A percentile compares a stretch with the other conserved stretches of the same genome.
phyloP scores from a whole-genome alignment of 2,113 vertebrate species.

The Scomber scombrus region DNA sequence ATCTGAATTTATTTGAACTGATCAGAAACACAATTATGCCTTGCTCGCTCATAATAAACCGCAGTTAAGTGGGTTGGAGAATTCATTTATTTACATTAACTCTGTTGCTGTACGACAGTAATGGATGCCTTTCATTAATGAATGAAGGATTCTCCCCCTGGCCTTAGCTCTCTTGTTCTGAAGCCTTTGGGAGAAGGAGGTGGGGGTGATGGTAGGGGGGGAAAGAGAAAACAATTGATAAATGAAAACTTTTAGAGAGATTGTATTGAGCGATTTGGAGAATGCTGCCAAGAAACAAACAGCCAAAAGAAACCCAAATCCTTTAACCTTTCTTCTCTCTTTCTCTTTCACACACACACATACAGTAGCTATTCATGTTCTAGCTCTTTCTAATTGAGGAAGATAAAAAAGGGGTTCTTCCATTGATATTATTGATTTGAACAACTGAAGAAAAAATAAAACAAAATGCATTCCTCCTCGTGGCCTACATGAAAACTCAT shows the following conservation, averaged over 20 bases:
- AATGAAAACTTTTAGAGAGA: conserved; percentile 81
- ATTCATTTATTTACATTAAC: conserved; percentile 87
- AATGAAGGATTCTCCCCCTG: conserved; percentile 62
- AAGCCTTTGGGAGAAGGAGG: conserved; percentile 39
- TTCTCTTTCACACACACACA: not conserved
- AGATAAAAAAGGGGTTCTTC: conserved; percentile 54
- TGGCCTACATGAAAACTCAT: conserved; percentile 45
- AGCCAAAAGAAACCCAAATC: conserved; percentile 53
- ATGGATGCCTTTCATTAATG: conserved; percentile 84
- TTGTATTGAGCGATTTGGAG: conserved; percentile 71
- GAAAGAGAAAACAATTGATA: conserved; percentile 69
- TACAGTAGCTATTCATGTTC: conserved; percentile 13
- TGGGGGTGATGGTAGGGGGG: no score
- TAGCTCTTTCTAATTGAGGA: conserved; percentile 49
- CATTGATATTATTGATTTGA: conserved; percentile 63
- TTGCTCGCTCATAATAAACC: conserved; percentile 84
- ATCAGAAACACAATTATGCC: conserved; percentile 84
- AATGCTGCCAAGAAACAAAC: conserved; percentile 68
- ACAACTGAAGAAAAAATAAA: conserved; percentile 5
- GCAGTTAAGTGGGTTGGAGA: conserved; percentile 82
- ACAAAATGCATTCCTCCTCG: conserved; percentile 47
- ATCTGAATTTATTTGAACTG: conserved; percentile 80
- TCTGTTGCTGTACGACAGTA: conserved; percentile 75
- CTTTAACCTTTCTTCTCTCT: conserved; percentile 16
- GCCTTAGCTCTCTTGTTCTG: conserved; percentile 47